A percentile compares a stretch with the other conserved stretches of the same genome.
These are phyloP conservation scores for Lamellibrachia luymesi DNA, from an alignment of 1,140 invertebrate genomes.

Conservation along the genomic window DNA sequence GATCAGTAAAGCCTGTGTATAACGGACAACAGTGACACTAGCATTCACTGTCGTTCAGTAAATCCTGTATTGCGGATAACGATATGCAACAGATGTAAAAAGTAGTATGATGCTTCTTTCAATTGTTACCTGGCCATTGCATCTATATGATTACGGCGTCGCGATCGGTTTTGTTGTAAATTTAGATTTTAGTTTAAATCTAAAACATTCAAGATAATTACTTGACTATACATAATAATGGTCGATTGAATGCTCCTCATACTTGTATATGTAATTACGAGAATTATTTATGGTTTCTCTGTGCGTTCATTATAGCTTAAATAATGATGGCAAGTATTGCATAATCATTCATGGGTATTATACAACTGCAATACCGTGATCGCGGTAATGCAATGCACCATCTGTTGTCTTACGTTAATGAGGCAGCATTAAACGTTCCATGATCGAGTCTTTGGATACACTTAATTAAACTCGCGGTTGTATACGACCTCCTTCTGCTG, in stretches of 20 bases:
- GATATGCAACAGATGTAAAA: no score
- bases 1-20: no score
- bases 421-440: not conserved
- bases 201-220: no score
- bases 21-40: no score
- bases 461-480: not conserved
- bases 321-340: not conserved
- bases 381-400: not conserved
- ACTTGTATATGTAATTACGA: no score
- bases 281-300: not conserved
- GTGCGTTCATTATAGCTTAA: not conserved
- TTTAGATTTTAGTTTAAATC: no score
- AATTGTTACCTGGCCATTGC: no score
- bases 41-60: no score
- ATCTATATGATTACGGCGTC: no score
- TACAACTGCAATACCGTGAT: not conserved
- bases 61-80: no score
- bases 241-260: not conserved
- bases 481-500: not conserved
- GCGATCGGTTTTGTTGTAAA: no score
- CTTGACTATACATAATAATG: not conserved
- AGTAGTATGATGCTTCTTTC: no score
- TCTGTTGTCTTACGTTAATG: not conserved
- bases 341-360: not conserved
- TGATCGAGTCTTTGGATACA: not conserved